Conservation (phyloP, 2,797 vertebrate genomes). For the Thripadectes ignobilis region DNA sequence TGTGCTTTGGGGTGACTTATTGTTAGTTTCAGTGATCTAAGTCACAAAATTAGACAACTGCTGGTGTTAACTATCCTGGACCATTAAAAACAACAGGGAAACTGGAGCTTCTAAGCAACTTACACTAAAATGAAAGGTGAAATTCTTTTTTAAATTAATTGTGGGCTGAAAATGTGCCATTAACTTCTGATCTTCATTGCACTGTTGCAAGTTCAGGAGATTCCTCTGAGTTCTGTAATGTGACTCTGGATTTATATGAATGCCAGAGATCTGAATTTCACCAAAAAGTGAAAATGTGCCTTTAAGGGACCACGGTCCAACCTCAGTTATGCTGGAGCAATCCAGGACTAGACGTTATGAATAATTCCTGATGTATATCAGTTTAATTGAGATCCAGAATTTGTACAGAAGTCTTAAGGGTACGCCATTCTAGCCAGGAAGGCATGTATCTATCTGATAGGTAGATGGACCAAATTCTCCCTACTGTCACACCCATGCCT, state of each 20-base stretch:
- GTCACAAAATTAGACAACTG: conserved; percentile 59
- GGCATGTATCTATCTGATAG: not conserved
- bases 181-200: not conserved
- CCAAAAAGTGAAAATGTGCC: not conserved
- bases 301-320: not conserved
- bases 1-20: conserved; percentile 78
- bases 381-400: conserved; percentile 36
- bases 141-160: not conserved
- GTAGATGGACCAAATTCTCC: conserved; percentile 3
- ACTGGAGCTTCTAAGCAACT: not conserved
- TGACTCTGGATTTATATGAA: not conserved
- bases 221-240: not conserved
- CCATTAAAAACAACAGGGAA: not conserved
- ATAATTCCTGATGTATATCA: conserved; percentile 22
- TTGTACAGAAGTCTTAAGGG: conserved; percentile 27
- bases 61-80: conserved; percentile 65
- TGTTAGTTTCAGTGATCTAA: conserved; percentile 59
- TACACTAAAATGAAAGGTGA: conserved; percentile 2
- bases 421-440: not conserved
- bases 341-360: not conserved
- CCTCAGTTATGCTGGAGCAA: not conserved
- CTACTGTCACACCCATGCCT: not conserved
- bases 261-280: not conserved
- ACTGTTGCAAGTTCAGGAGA: not conserved
- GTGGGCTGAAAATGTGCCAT: not conserved